Base-by-base conservation (phyloP, 1,140 invertebrate genomes). In the Eumaeus atala region DNA sequence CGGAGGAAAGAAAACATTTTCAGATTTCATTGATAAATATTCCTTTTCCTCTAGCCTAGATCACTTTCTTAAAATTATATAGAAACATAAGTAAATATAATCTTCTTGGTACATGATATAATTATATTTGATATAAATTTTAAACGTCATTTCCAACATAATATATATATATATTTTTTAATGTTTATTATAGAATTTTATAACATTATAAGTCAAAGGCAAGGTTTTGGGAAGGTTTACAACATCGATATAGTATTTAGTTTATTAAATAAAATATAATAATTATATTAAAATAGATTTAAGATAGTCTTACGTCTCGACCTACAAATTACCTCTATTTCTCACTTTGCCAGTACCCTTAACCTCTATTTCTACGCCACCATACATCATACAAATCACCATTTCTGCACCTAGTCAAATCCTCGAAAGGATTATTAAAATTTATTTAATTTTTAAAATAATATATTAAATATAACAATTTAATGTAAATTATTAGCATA, bases 311-410 rank as follows among this genome's bases (percentile, higher is more conserved):
- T 63, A 66, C 44, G 49, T 59, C 17, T 36, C 61, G 48, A 61
- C 49, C 56, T 67, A 63, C 52, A 58, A n/a, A 61, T 68, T 76
- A 70, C 49, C 50, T 57, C 71, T 77, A 76, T 64, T 70, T 79
- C 76, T 82, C 78, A 83, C 79, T 77, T 72, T 80, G 64, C 70
- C 64, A 68, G 73, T 67, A 69, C 67, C 64, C 70, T 76, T 76
- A 77, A 51, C 17, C 18, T 49, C 49, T 42, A 44, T 18, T 16
- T 40, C 33, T 50, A 54, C 38, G 18, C 34, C 44, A 35, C 33
- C 51, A 40, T 48, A 53, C 47, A 38, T 17, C 36, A 33, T 48
- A 48, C 50, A 44, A 50, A 9, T 53, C 16, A 51, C 18, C 16
- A 17, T 17, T 17, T 44, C 40, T 17, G 40, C 49, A 51, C 49